These are phyloP conservation scores for Mesoclemmys tuberculata DNA, from an alignment of 2,113 vertebrate species.

Conservation along the genomic window DNA sequence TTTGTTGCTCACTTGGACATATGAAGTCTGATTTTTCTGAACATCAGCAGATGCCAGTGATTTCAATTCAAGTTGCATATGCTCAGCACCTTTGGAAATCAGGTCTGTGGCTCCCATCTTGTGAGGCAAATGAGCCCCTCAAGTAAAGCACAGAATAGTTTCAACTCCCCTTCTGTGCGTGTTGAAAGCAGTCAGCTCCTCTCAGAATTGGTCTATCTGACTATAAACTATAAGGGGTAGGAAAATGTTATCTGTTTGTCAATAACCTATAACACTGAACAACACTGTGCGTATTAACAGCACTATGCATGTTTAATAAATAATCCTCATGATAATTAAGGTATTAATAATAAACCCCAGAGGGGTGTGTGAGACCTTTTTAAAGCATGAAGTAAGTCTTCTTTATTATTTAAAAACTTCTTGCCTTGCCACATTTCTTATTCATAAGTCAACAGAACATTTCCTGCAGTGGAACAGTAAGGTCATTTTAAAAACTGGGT, in stretches of 20 bases:
- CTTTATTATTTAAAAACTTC: slow-evolving; percentile 43
- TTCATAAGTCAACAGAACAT: slow-evolving; percentile 34
- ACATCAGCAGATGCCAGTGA: not conserved
- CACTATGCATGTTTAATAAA: slow-evolving; percentile 18
- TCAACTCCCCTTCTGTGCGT: slow-evolving; percentile 25
- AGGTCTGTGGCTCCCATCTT: not conserved
- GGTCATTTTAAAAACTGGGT: not conserved
- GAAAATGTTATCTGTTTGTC: not conserved
- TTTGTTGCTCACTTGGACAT: not conserved
- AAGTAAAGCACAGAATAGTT: slow-evolving; percentile 49
- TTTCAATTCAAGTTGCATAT: not conserved
- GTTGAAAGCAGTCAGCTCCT: slow-evolving; percentile 1
- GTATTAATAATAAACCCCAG: slow-evolving; percentile 13
- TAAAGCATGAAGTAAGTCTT: rapidly evolving
- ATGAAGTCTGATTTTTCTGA: slow-evolving; percentile 5
- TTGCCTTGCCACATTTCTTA: not conserved
- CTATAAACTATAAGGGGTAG: not conserved
- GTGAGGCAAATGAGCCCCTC: slow-evolving; percentile 35
- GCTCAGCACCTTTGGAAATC: not conserved
- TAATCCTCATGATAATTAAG: slow-evolving; percentile 30
- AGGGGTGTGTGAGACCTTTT: not conserved
- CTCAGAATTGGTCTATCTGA: slow-evolving; percentile 7
- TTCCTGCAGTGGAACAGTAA: not conserved
- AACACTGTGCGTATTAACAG: slow-evolving; percentile 12
- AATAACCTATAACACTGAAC: not conserved